Evolutionary conservation across 2,888 invertebrate species (phyloP), one percentile per base, ranked within the genome.

Genomic region (Philaethria dido): DNA sequence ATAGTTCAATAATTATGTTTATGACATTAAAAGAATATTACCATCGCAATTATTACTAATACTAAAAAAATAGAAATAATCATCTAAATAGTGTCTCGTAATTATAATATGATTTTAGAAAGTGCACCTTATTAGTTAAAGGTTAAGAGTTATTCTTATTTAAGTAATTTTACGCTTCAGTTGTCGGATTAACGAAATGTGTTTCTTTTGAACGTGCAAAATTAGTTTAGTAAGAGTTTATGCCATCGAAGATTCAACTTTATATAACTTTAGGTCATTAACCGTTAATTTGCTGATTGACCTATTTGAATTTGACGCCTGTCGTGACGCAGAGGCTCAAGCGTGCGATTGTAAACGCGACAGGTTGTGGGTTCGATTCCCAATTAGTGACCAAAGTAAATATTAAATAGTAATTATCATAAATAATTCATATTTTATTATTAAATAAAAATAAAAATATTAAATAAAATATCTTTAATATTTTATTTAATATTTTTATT

Each of bases 131-230:
- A 33, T 13, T 1, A 6, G 3, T 11, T 16, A 3, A 1, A 6
- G 0, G 0, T 33, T 52, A 4, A 52, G 33, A 50, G 50, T 50
- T n/a, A 29, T 16, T 29, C 29, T 9, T 29, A 1, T 29, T 52
- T 52, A 29, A 33, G 29, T 42, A 57, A 57, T 39, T 57, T 57
- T 42, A 42, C 42, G 42, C 39, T 25, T 57, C 5, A 57, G 22
- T 57, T 39, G 22, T 22, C 14, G 11, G 52, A 50, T 42, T 57
- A 42, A 16, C 42, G 57, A 57, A 57, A 57, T 22, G 25, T 42
- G 57, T 57, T 42, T 57, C 52, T 57, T 57, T 42, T 39, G 22
- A 25, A 39, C 22, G 36, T n/a, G 55, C 55, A 39, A 57, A 42
- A 22, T 25, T 16, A n/a, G 11, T 57, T 42, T 57, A 22, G 22